phyloP scores from a whole-genome alignment of 1,140 invertebrate species.

The Zaprionus gabonicus region DNA sequence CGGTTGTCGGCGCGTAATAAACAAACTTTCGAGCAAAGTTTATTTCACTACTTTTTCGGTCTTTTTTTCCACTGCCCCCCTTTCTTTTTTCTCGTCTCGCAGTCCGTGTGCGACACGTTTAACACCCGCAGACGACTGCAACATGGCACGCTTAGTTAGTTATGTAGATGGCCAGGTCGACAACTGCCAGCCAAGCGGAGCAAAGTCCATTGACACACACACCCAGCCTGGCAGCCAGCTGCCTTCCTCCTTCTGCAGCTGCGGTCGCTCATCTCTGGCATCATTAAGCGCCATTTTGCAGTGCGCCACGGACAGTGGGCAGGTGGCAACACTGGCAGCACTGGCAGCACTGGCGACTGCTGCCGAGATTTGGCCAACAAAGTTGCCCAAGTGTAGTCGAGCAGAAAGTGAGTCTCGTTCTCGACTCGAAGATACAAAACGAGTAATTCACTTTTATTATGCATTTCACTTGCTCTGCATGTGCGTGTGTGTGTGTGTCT shows the following conservation, averaged over 20 bases:
- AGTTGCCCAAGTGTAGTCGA: conserved; percentile 69
- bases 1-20: conserved; percentile 76
- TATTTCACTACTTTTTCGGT: conserved; percentile 59
- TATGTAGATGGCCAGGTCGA: conserved; percentile 74
- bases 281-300: conserved; percentile 76
- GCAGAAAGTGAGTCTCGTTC: conserved; percentile 67
- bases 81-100: conserved; percentile 5
- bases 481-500: not conserved
- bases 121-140: conserved; percentile 68
- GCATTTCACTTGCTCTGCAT: conserved; percentile 28
- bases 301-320: conserved; percentile 22
- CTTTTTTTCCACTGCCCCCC: conserved; percentile 20
- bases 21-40: conserved; percentile 82
- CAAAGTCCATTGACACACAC: conserved; percentile 48
- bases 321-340: not conserved
- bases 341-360: conserved; percentile 9
- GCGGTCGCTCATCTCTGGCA: conserved; percentile 79
- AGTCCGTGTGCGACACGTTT: conserved; percentile 71
- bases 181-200: conserved; percentile 45
- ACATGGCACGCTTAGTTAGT: conserved; percentile 83
- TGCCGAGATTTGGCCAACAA: conserved; percentile 44
- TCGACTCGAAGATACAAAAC: conserved; percentile 40
- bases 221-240: not conserved
- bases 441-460: conserved; percentile 55
- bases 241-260: not conserved